Conservation (phyloP, 1,140 invertebrate species). For the Geopemphigus sp. region DNA sequence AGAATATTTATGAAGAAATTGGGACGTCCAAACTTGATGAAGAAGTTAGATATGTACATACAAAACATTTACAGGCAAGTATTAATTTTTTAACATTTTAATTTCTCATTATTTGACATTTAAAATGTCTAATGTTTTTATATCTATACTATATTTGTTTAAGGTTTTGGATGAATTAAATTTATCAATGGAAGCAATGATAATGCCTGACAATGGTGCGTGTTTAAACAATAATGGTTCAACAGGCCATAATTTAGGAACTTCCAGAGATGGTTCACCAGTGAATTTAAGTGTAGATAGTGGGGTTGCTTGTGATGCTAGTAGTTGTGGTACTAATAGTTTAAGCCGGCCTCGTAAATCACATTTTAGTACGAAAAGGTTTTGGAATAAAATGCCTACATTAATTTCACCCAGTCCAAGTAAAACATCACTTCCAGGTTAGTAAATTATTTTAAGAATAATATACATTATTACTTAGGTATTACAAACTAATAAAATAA, state of each 20-base stretch:
- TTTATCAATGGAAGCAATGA: slow-evolving; percentile 81
- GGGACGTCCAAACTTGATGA: slow-evolving; percentile 69
- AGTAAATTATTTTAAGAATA: slow-evolving; percentile 53
- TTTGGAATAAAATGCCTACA: slow-evolving; percentile 72
- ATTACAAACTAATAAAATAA: no score
- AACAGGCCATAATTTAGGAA: slow-evolving; percentile 37
- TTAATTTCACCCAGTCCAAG: slow-evolving; percentile 68
- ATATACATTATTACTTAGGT: no score
- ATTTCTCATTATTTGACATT: not conserved
- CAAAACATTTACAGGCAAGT: slow-evolving; percentile 53
- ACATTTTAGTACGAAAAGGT: slow-evolving; percentile 51
- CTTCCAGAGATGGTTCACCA: slow-evolving; percentile 61
- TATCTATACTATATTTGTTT: slow-evolving; percentile 23
- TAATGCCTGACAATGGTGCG: slow-evolving; percentile 64
- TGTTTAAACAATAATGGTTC: slow-evolving; percentile 44
- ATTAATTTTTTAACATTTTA: not conserved
- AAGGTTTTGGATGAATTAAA: slow-evolving; percentile 80
- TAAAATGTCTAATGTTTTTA: not conserved
- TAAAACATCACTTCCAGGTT: slow-evolving; percentile 63
- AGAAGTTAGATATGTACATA: slow-evolving; percentile 63
- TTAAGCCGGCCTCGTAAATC: slow-evolving; percentile 52
- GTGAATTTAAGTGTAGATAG: slow-evolving; percentile 72
- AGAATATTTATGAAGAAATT: slow-evolving; percentile 88
- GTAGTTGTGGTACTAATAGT: slow-evolving; percentile 72
- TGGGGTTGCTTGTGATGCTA: slow-evolving; percentile 68